A percentile compares a stretch with the other conserved stretches of the same genome.
Conservation (phyloP, 2,888 invertebrate genomes). For the Spodoptera littoralis region DNA sequence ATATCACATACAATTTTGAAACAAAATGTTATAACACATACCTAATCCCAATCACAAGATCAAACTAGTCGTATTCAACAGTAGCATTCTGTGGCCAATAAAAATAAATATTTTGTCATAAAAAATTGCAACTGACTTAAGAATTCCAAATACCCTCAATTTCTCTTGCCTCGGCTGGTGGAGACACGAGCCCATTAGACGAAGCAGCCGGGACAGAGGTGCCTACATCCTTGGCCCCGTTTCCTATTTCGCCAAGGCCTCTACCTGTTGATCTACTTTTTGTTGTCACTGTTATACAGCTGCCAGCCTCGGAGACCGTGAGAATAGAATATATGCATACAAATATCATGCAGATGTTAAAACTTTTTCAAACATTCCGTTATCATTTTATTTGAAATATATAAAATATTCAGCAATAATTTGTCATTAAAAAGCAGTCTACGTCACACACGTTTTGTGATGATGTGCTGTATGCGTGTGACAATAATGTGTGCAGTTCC, state of each 20-base stretch:
- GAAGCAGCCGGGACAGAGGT: constrained; percentile 45
- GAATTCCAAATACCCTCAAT: not conserved
- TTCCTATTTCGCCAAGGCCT: constrained; percentile 67
- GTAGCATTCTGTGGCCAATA: too few relatives aligned
- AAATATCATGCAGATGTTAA: constrained; percentile 7
- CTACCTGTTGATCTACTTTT: constrained; percentile 73
- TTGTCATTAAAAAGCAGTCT: not conserved
- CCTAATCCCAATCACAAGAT: too few relatives aligned
- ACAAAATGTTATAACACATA: too few relatives aligned
- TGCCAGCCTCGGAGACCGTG: constrained; percentile 50
- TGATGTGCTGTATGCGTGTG: not conserved
- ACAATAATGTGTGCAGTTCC: not conserved
- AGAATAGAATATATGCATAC: constrained; percentile 43
- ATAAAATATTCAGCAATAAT: constrained; percentile 11
- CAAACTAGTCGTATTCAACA: too few relatives aligned
- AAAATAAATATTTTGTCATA: too few relatives aligned
- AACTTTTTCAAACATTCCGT: constrained; percentile 1
- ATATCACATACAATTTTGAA: too few relatives aligned
- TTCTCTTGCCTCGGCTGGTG: constrained; percentile 8
- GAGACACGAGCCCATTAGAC: constrained; percentile 36
- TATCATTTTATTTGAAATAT: not conserved
- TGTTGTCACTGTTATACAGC: constrained; percentile 59
- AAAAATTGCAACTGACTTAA: too few relatives aligned
- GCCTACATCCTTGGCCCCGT: constrained; percentile 71
- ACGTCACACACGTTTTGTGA: constrained; percentile 3